Evolutionary conservation across 1,140 invertebrate genomes (phyloP).

Genomic region (Glomeris maerens): DNA sequence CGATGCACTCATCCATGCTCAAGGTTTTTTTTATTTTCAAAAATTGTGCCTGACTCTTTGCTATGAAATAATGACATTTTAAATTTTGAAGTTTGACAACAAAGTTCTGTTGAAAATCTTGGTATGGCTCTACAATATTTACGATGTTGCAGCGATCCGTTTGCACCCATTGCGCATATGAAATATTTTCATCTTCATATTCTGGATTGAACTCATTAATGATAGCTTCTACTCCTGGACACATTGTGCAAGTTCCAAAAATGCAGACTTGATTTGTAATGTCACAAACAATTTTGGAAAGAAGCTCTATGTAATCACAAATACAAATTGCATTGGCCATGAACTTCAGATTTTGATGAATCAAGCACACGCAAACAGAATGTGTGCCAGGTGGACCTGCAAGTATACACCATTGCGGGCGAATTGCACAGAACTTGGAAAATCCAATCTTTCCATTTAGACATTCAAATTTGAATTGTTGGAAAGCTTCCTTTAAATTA

Average conservation of each 20-base stretch:
- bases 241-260: slow-evolving; percentile 12
- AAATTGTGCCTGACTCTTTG: slow-evolving; percentile 2
- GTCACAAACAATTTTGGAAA: slow-evolving; percentile 15
- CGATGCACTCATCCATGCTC: slow-evolving; percentile 9
- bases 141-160: slow-evolving; percentile 2
- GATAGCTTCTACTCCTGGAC: slow-evolving; percentile 12
- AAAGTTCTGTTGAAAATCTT: background rate
- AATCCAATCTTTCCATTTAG: slow-evolving; percentile 6
- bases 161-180: slow-evolving; percentile 1
- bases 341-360: slow-evolving; percentile 20
- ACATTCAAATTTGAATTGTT: too few relatives aligned
- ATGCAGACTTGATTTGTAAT: slow-evolving; percentile 5
- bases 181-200: slow-evolving; percentile 17
- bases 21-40: slow-evolving; percentile 12
- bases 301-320: slow-evolving; percentile 15
- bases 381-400: slow-evolving; percentile 9
- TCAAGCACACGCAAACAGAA: slow-evolving; percentile 17
- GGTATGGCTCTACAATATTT: background rate
- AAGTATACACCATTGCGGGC: slow-evolving; percentile 2
- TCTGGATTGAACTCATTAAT: slow-evolving; percentile 4
- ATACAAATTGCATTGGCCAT: slow-evolving; percentile 10
- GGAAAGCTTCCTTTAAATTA: too few relatives aligned
- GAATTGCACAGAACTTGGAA: too few relatives aligned
- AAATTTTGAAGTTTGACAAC: background rate
- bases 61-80: background rate